Evolutionary conservation across 2,888 invertebrate species (phyloP).

Genomic region (Agrochola circellaris): DNA sequence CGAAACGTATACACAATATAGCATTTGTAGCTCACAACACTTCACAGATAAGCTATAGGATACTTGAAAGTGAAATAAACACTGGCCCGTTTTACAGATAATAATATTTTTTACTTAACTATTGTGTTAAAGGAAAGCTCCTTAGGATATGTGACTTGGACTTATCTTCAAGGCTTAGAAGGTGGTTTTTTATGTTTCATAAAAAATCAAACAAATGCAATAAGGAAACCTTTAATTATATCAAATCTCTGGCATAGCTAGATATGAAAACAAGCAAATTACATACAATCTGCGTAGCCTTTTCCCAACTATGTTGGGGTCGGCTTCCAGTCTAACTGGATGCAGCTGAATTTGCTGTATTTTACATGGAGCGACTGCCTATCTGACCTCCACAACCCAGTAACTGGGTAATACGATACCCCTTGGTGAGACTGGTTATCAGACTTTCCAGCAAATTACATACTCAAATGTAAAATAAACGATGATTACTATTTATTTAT

Average conservation of each 20-base stretch:
- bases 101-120: not conserved
- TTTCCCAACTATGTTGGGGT: too few relatives aligned
- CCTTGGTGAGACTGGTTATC: too few relatives aligned
- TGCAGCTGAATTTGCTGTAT: too few relatives aligned
- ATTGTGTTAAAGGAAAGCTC: not conserved
- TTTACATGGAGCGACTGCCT: too few relatives aligned
- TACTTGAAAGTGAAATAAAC: not conserved
- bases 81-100: not conserved
- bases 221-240: not conserved
- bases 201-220: not conserved
- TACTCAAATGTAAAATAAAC: constrained; percentile 25
- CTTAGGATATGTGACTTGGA: not conserved
- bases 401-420: too few relatives aligned
- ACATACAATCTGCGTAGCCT: not conserved
- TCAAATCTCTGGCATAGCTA: not conserved
- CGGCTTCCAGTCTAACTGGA: too few relatives aligned
- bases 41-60: not conserved
- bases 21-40: not conserved
- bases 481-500: constrained; percentile 43
- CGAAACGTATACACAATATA: not conserved
- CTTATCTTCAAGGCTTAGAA: not conserved
- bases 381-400: too few relatives aligned
- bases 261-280: not conserved
- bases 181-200: too few relatives aligned
- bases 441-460: not conserved